Evolutionary conservation across 1,140 invertebrate species (phyloP).

Genomic region (Aphidius ervi): DNA sequence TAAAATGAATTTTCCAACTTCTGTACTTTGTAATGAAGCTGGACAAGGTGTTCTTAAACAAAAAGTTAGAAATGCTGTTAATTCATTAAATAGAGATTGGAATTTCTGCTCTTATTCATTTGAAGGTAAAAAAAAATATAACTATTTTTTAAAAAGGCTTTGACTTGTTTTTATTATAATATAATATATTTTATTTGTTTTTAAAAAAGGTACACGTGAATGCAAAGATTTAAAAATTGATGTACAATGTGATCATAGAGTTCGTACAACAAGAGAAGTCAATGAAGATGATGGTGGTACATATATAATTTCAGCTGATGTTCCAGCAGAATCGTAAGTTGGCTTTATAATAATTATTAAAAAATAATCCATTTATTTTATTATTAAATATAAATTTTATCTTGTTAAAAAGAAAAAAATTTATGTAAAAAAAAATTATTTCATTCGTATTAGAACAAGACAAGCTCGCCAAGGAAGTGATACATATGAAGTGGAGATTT

Average conservation of each 20-base stretch:
- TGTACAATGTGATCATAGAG: slow-evolving; percentile 81
- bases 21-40: slow-evolving; percentile 89
- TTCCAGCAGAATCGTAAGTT: slow-evolving; percentile 79
- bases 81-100: slow-evolving; percentile 87
- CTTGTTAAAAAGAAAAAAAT: slow-evolving; percentile 26
- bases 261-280: slow-evolving; percentile 45
- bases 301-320: slow-evolving; percentile 72
- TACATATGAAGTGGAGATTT: slow-evolving; percentile 84
- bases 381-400: slow-evolving; percentile 6
- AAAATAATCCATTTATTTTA: too few species aligned
- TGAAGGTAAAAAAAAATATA: slow-evolving; percentile 58
- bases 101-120: slow-evolving; percentile 87
- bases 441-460: slow-evolving; percentile 48
- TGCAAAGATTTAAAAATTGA: slow-evolving; percentile 86
- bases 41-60: slow-evolving; percentile 86
- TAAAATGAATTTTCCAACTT: slow-evolving; percentile 88
- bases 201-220: slow-evolving; percentile 57
- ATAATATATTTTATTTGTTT: slow-evolving; percentile 19
- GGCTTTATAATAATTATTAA: slow-evolving; percentile 17
- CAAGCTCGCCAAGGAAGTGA: slow-evolving; percentile 60
- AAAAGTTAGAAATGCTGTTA: slow-evolving; percentile 81
- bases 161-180: too few species aligned
- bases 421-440: slow-evolving; percentile 41
- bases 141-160: not conserved
- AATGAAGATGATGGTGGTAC: slow-evolving; percentile 65